Base-by-base conservation (phyloP, 2,113 vertebrate species). In the Osmerus mordax region DNA sequence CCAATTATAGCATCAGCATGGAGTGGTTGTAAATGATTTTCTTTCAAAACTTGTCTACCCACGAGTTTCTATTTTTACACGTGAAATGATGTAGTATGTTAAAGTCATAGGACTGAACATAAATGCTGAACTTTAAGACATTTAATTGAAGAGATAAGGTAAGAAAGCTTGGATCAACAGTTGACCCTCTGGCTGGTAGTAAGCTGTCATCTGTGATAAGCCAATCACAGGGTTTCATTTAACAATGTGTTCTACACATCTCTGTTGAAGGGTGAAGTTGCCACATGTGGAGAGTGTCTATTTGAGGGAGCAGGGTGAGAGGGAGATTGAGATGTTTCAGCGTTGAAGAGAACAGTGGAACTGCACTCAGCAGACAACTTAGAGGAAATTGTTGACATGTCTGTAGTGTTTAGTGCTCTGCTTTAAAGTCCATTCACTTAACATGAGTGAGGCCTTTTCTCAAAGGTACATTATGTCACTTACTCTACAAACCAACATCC, bases 171-270 rank as follows among this genome's bases (percentile, higher is more conserved):
- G 47, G 36, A n/a, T 16, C 64, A 36, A 69, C 52, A 67, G 71
- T 70, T 62, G 61, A 51, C 61, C 23, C 59, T 23, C 28, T 23
- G 28, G 58, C 56, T 56, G 55, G 47, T 15, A 59, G 32, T 36
- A 55, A 70, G 14, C 41, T 73, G 29, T 18, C 9, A 59, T 51
- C 16, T 54, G 19, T 69, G 71, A 74, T 36, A n/a, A 67, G 68
- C 53, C 71, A 74, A 77, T 77, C 67, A 59, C 18, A 29, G 56
- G 11, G 8, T 15, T 67, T 70, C 14, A 62, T 62, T 62, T 18
- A 18, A 25, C 25, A 14, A 14, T 28, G 60, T 62, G 60, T 62
- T 62, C 0, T 16, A 28, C 28, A 3, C 9, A 25, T 62, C 29
- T 64, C 12, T 64, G 23, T 36, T 29, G 7, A 62, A 15, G 6